Evolutionary conservation across 2,797 vertebrate genomes (phyloP).

Genomic region (Hydrocynus forskahlii): DNA sequence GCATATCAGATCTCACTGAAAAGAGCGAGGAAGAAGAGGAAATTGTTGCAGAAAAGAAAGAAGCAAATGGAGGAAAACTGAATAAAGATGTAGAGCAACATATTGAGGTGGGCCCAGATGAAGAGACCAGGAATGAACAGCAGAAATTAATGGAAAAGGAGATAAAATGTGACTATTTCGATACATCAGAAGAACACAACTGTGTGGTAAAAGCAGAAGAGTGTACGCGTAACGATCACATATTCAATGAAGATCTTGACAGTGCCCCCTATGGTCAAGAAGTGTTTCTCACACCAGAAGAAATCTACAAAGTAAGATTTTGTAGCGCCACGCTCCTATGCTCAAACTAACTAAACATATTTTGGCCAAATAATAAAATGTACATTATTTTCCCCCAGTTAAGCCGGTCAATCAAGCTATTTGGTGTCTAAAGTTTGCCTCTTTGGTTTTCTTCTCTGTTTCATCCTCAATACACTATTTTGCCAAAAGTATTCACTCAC

Average conservation of each 20-base stretch:
- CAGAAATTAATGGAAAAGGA: conserved; percentile 12
- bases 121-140: background rate
- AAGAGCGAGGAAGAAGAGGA: background rate
- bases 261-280: conserved; percentile 47
- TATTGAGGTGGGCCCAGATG: conserved; percentile 8
- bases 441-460: too few species aligned
- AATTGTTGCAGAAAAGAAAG: conserved; percentile 10
- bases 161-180: background rate
- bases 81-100: conserved; percentile 7
- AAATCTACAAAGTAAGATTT: conserved; percentile 71
- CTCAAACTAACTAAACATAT: background rate
- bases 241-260: conserved; percentile 32
- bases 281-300: conserved; percentile 67
- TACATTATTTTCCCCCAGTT: background rate
- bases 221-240: background rate
- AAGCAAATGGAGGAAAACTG: background rate
- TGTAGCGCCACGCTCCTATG: background rate
- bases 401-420: background rate
- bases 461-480: too few species aligned
- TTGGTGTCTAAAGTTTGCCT: background rate
- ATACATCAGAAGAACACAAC: conserved; percentile 13
- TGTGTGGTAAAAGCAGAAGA: conserved; percentile 19
- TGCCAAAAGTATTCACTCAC: too few species aligned
- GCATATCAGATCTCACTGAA: background rate
- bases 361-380: background rate